Percentiles rank a stretch among this genome's conserved stretches.
Evolutionary conservation across 2,797 vertebrate genomes (phyloP).

Genomic region (Melopsittacus undulatus): DNA sequence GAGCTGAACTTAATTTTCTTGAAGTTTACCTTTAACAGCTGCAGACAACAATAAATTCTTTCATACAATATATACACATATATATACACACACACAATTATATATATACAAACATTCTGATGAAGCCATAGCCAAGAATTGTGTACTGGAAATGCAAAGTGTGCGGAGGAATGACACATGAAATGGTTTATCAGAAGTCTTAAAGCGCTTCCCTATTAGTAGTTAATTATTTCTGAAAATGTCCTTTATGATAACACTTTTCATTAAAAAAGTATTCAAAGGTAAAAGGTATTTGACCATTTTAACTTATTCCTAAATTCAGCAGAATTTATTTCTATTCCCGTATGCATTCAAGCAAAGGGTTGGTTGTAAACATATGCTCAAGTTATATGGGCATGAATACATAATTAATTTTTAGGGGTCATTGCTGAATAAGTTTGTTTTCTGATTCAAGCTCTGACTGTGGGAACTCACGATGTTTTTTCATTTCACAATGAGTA

Average conservation of each 20-base stretch:
- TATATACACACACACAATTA: not conserved
- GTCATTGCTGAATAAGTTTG: not conserved
- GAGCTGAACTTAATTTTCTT: not conserved
- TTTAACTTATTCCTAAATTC: slow-evolving; percentile 23
- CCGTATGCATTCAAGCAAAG: not conserved
- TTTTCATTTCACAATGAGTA: not conserved
- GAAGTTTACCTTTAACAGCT: not conserved
- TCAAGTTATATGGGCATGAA: not conserved
- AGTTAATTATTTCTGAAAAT: slow-evolving; percentile 7
- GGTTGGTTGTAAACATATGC: not conserved
- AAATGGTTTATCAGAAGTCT: not conserved
- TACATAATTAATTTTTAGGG: slow-evolving; percentile 15
- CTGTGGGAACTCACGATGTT: not conserved
- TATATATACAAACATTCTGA: not conserved
- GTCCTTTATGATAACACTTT: not conserved
- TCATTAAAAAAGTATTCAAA: not conserved
- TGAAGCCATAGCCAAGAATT: not conserved
- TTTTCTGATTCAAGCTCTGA: not conserved
- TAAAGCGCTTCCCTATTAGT: not conserved
- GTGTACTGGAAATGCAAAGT: not conserved
- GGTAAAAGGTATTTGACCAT: not conserved
- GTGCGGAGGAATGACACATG: not conserved
- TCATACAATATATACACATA: not conserved
- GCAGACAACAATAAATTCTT: not conserved
- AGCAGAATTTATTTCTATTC: not conserved